Conservation (phyloP, 2,888 invertebrate genomes). For the Pharmacophagus antenor region DNA sequence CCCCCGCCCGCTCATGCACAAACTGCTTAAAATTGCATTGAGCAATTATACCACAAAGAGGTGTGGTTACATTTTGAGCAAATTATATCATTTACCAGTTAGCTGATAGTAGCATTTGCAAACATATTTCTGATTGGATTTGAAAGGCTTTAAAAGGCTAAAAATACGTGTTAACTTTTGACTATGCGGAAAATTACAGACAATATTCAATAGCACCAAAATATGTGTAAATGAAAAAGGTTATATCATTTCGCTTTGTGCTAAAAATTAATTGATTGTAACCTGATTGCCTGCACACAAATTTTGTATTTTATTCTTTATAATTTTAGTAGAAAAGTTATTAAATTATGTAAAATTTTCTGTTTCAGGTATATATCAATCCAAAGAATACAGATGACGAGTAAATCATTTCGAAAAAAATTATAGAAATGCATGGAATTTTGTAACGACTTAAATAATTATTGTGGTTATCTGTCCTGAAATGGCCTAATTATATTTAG, state of each 20-base stretch:
- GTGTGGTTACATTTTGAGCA: not conserved
- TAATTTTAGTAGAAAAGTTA: not conserved
- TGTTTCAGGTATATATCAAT: conserved; percentile 38
- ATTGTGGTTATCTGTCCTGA: conserved; percentile 79
- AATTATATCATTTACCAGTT: no score
- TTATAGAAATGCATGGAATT: conserved; percentile 51
- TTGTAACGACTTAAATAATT: conserved; percentile 61
- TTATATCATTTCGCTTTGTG: no score
- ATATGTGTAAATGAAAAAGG: no score
- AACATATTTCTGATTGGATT: no score
- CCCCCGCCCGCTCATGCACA: conserved; percentile 40
- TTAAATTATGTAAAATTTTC: not conserved
- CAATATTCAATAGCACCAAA: no score
- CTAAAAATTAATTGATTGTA: no score
- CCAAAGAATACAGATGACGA: conserved; percentile 63
- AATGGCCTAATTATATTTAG: conserved; percentile 80
- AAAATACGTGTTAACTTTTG: no score
- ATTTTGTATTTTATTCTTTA: not conserved
- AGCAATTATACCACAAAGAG: not conserved
- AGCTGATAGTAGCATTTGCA: no score
- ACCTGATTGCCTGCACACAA: not conserved
- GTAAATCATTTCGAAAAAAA: conserved; percentile 45
- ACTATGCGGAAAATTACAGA: no score
- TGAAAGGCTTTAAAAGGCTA: no score
- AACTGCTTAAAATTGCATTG: conserved; percentile 18